These are phyloP conservation scores for Drosophila crucigera DNA, from an alignment of 2,888 invertebrate genomes.

Conservation along the genomic window DNA sequence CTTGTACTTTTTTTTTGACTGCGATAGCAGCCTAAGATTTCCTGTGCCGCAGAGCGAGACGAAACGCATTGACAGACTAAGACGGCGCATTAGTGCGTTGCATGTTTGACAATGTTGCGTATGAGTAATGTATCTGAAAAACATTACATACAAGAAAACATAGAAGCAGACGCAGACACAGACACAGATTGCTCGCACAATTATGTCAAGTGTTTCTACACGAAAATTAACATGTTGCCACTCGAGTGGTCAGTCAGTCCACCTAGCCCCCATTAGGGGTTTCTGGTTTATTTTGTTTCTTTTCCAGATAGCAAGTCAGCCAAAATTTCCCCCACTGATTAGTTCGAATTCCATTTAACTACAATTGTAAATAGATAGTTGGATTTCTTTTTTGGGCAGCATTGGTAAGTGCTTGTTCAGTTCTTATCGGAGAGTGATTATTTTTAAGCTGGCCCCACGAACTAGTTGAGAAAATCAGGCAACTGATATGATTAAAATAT, in stretches of 20 bases:
- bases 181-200: slow-evolving; percentile 43
- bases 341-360: slow-evolving; percentile 19
- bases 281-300: too few relatives aligned
- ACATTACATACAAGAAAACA: background rate
- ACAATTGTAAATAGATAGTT: slow-evolving; percentile 43
- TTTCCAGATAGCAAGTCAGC: slow-evolving; percentile 31
- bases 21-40: slow-evolving; percentile 60
- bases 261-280: slow-evolving; percentile 8
- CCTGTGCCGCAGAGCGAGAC: slow-evolving; percentile 20
- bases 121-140: slow-evolving; percentile 65
- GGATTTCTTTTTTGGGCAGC: slow-evolving; percentile 16
- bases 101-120: slow-evolving; percentile 48
- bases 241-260: slow-evolving; percentile 46
- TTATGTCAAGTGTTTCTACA: slow-evolving; percentile 81
- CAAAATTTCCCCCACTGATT: slow-evolving; percentile 28
- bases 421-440: slow-evolving; percentile 29
- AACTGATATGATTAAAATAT: slow-evolving; percentile 25
- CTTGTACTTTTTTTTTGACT: slow-evolving; percentile 65
- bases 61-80: background rate
- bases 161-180: slow-evolving; percentile 3
- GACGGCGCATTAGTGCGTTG: background rate
- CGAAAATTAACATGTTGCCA: slow-evolving; percentile 75
- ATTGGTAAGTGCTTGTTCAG: slow-evolving; percentile 29
- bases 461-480: slow-evolving; percentile 13
- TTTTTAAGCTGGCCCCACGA: slow-evolving; percentile 5